A percentile compares a stretch with the other conserved stretches of the same genome.
These are phyloP conservation scores for Isichthys henryi DNA, from an alignment of 2,113 vertebrate species.

Conservation along the genomic window DNA sequence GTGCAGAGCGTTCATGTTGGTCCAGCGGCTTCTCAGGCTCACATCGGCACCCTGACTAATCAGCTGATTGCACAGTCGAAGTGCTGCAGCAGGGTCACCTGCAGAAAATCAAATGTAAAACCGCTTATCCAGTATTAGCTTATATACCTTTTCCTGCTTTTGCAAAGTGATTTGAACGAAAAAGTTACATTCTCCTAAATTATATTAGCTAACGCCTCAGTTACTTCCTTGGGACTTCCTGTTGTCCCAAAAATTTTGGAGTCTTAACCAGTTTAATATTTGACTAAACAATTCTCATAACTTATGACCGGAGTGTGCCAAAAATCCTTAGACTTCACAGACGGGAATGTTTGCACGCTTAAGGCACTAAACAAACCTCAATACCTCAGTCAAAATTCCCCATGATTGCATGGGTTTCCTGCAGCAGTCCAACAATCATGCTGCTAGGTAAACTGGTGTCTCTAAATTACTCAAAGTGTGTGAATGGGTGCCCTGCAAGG, in stretches of 20 bases:
- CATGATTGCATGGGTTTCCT: not conserved
- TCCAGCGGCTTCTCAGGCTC: constrained; percentile 84
- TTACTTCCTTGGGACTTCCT: not conserved
- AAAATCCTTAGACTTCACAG: not conserved
- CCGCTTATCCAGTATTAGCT: not conserved
- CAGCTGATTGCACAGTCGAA: constrained; percentile 74
- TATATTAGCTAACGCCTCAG: not conserved
- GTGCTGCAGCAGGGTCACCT: constrained; percentile 78
- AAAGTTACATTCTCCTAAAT: not conserved
- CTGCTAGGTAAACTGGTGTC: not conserved
- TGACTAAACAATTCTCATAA: not conserved
- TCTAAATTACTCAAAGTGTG: not conserved
- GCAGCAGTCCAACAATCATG: not conserved
- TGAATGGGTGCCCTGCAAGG: not conserved
- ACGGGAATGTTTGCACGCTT: not conserved
- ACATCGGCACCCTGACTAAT: constrained; percentile 74
- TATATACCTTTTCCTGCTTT: not conserved
- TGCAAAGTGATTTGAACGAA: not conserved
- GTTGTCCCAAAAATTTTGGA: not conserved
- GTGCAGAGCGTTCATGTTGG: constrained; percentile 89
- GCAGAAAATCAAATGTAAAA: not conserved
- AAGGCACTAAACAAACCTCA: not conserved
- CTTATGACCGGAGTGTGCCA: not conserved
- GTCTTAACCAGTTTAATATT: not conserved
- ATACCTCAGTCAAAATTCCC: not conserved